Percentiles rank a stretch among this genome's conserved stretches.
phyloP scores from a whole-genome alignment of 2,888 invertebrate genomes.

The Muschampia plurimacula region DNA sequence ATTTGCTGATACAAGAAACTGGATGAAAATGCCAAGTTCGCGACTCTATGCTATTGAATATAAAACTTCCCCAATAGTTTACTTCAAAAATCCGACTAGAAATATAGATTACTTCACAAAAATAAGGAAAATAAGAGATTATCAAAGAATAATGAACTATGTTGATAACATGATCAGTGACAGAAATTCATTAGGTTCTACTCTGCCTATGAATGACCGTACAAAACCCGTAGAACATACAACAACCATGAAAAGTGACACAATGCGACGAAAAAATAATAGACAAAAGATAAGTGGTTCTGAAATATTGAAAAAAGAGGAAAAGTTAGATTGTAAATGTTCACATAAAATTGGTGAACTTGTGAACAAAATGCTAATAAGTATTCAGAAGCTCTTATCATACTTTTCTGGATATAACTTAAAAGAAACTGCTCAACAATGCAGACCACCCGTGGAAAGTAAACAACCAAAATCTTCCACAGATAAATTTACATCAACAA shows the following conservation, averaged over 20 bases:
- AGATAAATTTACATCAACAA: background rate
- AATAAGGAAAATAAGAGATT: slow-evolving; percentile 68
- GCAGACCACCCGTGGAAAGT: background rate
- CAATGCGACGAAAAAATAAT: slow-evolving; percentile 12
- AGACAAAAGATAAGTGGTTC: background rate
- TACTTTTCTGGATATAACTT: slow-evolving; percentile 35
- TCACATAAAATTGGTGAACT: slow-evolving; percentile 53
- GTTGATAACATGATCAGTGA: slow-evolving; percentile 71
- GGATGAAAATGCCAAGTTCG: slow-evolving; percentile 58
- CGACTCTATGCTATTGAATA: slow-evolving; percentile 61
- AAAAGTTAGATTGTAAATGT: slow-evolving; percentile 57
- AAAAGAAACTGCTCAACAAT: background rate
- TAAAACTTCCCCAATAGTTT: slow-evolving; percentile 63
- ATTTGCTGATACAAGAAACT: slow-evolving; percentile 57
- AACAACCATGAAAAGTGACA: slow-evolving; percentile 38
- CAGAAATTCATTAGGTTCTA: slow-evolving; percentile 54
- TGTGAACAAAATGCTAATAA: slow-evolving; percentile 55
- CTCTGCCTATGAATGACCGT: slow-evolving; percentile 48
- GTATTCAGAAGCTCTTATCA: slow-evolving; percentile 56
- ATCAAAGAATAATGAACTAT: slow-evolving; percentile 68
- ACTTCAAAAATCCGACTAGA: slow-evolving; percentile 60
- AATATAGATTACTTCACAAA: slow-evolving; percentile 71
- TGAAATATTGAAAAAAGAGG: slow-evolving; percentile 22
- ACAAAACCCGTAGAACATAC: slow-evolving; percentile 38
- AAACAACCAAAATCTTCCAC: slow-evolving; percentile 1